Evolutionary conservation across 1,140 invertebrate species (phyloP).

Genomic region (Papilio polyxenes): DNA sequence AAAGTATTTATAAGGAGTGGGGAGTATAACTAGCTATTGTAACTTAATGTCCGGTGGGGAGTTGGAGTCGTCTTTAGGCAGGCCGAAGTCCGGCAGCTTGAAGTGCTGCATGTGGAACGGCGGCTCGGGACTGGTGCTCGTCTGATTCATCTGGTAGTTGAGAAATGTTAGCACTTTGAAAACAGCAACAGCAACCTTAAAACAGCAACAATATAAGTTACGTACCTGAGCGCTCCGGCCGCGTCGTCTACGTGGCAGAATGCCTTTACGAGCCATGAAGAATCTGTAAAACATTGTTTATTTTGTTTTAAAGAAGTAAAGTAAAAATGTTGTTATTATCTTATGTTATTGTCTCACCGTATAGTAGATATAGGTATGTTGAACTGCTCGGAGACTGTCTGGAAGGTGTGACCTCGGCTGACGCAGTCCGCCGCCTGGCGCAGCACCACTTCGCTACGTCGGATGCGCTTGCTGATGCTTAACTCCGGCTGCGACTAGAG

Average conservation of each 20-base stretch:
- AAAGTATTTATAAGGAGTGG: neutral
- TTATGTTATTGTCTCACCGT: constrained; percentile 63
- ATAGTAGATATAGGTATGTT: constrained; percentile 93
- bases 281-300: constrained; percentile 82
- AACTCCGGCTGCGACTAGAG: constrained; percentile 52
- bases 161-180: neutral
- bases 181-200: too few species aligned
- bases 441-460: constrained; percentile 85
- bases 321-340: too few species aligned
- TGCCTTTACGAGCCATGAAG: constrained; percentile 91
- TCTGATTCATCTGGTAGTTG: constrained; percentile 47
- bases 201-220: too few species aligned
- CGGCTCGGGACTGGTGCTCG: constrained; percentile 78
- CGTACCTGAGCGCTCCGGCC: constrained; percentile 82
- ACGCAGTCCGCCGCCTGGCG: constrained; percentile 90
- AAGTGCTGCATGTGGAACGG: constrained; percentile 88
- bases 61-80: constrained; percentile 72
- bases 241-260: constrained; percentile 87
- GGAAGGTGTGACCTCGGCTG: constrained; percentile 89
- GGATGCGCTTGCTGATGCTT: constrained; percentile 68
- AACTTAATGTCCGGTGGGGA: constrained; percentile 32
- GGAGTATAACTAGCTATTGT: neutral
- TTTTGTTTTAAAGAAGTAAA: neutral
- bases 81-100: constrained; percentile 82
- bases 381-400: constrained; percentile 90